phyloP scores from a whole-genome alignment of 2,888 invertebrate genomes.

The Atrina japonica region DNA sequence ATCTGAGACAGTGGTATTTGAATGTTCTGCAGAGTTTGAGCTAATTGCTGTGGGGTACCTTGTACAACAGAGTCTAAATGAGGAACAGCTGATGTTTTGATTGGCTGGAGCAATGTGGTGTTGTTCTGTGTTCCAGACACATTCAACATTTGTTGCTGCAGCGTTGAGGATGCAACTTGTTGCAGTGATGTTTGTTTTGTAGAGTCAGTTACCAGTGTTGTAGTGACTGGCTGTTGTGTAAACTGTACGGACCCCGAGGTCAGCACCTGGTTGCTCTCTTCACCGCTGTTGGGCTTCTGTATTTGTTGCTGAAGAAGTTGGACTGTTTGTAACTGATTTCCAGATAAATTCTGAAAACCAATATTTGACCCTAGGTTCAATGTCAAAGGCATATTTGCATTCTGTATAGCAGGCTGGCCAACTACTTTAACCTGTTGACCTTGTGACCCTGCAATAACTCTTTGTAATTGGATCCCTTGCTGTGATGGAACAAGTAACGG shows the following conservation, averaged over 20 bases:
- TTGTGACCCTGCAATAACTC: slow-evolving; percentile 40
- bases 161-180: slow-evolving; percentile 16
- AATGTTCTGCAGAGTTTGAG: slow-evolving; percentile 21
- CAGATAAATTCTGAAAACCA: slow-evolving; percentile 56
- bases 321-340: slow-evolving; percentile 24
- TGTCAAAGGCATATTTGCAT: slow-evolving; percentile 53
- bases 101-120: too few relatives aligned
- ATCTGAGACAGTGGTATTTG: slow-evolving; percentile 27
- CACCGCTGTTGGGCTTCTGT: slow-evolving; percentile 5
- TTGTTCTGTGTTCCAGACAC: neutral
- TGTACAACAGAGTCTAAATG: neutral
- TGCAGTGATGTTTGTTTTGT: slow-evolving; percentile 7
- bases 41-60: neutral
- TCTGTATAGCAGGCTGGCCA: slow-evolving; percentile 47
- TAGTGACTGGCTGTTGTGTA: slow-evolving; percentile 32
- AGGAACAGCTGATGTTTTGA: neutral
- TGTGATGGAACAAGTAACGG: slow-evolving; percentile 35
- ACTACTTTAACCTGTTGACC: slow-evolving; percentile 57
- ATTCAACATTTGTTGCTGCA: slow-evolving; percentile 27
- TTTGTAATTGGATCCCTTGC: slow-evolving; percentile 42
- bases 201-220: slow-evolving; percentile 6
- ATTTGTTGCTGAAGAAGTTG: slow-evolving; percentile 49
- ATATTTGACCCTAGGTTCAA: slow-evolving; percentile 69
- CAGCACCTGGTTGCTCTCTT: neutral
- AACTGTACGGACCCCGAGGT: slow-evolving; percentile 10